These are phyloP conservation scores for Geodia barretti DNA, from an alignment of 37 sponge, comb jelly and placozoan genomes.

Conservation along the genomic window DNA sequence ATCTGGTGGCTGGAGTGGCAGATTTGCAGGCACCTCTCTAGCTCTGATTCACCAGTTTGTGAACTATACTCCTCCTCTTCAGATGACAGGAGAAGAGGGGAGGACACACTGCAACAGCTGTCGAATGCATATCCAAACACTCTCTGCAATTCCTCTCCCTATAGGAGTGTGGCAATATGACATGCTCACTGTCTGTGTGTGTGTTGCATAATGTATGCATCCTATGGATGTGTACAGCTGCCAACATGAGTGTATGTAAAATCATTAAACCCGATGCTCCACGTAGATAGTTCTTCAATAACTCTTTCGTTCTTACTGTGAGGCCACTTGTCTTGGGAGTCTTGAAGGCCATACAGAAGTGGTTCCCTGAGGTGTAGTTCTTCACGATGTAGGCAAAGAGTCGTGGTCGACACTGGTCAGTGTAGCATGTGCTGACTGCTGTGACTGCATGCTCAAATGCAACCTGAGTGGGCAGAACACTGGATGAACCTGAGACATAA, in stretches of 20 bases:
- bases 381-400: neutral
- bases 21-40: neutral
- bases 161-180: neutral
- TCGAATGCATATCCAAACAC: neutral
- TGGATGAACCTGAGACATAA: too few species aligned
- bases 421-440: neutral
- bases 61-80: too few species aligned
- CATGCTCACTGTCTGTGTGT: too few species aligned
- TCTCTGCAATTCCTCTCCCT: neutral
- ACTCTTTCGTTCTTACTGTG: neutral
- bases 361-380: neutral
- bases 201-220: too few species aligned
- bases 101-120: too few species aligned
- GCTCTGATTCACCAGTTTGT: too few species aligned
- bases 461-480: too few species aligned
- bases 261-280: too few species aligned
- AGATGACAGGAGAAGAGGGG: neutral
- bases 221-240: neutral
- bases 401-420: neutral
- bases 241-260: neutral
- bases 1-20: too few species aligned
- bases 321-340: neutral
- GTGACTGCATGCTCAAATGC: neutral
- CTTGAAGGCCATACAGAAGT: neutral
- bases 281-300: too few species aligned